Evolutionary conservation across 2,797 vertebrate genomes (phyloP).

Genomic region (Crypturellus tataupa): DNA sequence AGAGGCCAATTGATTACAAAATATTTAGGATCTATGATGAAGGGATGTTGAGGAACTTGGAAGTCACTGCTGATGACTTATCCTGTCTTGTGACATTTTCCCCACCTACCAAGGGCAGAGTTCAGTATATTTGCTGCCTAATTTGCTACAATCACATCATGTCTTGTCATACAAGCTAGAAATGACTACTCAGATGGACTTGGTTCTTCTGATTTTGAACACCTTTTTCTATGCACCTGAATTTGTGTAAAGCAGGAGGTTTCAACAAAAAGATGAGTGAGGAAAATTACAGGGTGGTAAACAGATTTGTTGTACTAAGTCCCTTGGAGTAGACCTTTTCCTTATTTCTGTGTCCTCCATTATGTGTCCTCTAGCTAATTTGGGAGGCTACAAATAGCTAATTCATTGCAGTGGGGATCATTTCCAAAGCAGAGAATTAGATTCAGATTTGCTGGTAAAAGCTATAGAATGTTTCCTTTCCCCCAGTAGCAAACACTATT

Average conservation of each 20-base stretch:
- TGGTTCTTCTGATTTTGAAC: neutral
- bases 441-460: neutral
- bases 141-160: neutral
- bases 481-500: neutral
- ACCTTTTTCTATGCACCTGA: neutral
- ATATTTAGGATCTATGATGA: neutral
- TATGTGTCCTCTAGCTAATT: neutral
- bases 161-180: neutral
- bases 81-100: neutral
- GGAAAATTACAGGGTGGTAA: neutral
- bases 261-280: neutral
- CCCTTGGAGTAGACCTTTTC: neutral
- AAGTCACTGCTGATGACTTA: neutral
- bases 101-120: neutral
- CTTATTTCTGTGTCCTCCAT: neutral
- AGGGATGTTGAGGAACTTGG: neutral
- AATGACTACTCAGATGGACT: neutral
- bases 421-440: constrained; percentile 10
- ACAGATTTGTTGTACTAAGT: neutral
- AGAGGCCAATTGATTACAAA: neutral
- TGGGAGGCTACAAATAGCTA: neutral
- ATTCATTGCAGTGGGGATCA: neutral
- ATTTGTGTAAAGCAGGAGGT: neutral
- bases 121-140: neutral
- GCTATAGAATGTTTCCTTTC: neutral